Evolutionary conservation across 2,888 invertebrate species (phyloP), one percentile per base, ranked within the genome.

Genomic region (Iphiclides podalirius): DNA sequence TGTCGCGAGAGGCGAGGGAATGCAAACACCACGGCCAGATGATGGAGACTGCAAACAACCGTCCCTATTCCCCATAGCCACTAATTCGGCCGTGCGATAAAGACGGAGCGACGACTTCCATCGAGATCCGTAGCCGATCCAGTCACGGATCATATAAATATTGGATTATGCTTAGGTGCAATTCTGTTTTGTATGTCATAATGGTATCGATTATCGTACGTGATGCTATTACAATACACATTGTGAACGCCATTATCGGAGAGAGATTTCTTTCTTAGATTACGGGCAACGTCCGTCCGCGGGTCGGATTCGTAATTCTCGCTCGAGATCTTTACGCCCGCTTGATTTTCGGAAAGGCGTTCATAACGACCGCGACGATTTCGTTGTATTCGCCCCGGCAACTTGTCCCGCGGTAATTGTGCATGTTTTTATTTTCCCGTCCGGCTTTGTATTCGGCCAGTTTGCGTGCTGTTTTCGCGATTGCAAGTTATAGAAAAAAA

Each of bases 131-230:
- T n/a, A 60, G 59, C 70, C 67, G 71, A 71, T 65, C 69, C 74
- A 79, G 78, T 79, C 81, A 81, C 77, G 73, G 70, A 75, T 72
- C 78, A 71, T 79, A 86, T 86, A 84, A 84, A 86, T 85, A 87
- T 87, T 87, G 87, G 87, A 86, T 87, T 87, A 87, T 83, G 80
- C 69, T 86, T 79, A 83, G 83, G 82, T 79, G 84, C 82, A 83
- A 84, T 86, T 83, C 83, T 75, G 64, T 66, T 72, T 70, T 75
- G 81, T 81, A 82, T 86, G 87, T 87, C 86, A 87, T 87, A 88
- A 88, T 87, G 81, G 75, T 80, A 57, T 68, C 79, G 84, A 84
- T 88, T 86, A 84, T 80, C 67, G 75, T 86, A 88, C 87, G 88
- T 88, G 88, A 87, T 86, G 80, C 79, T 72, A 88, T 88, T 87